Base-by-base conservation (phyloP, 1,140 invertebrate genomes). In the Lepidurus couesii region DNA sequence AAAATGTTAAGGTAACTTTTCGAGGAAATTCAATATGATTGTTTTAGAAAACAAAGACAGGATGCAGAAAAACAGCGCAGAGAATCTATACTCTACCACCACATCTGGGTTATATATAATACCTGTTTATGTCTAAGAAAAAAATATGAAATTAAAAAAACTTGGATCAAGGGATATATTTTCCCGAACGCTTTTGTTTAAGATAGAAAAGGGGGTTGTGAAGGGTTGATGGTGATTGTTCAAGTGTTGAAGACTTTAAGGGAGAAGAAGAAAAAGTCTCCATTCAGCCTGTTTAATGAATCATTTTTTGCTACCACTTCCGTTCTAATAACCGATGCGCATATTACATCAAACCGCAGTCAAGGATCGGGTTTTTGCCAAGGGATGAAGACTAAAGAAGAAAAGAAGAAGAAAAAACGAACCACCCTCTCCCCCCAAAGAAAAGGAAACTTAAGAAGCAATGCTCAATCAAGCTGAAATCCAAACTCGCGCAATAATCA, bases 271-370 rank as follows among this genome's bases (percentile, higher is more conserved):
- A 34, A 34, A 65, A 65, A 65, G 53, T 65, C 53, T 65, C 53
- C 53, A 65, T 65, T 65, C 53, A 65, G 53, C 53, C 53, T 65
- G 53, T 65, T 65, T 65, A 65, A 65, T 65, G 53, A 65, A 65
- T 65, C 53, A 65, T 65, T 65, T 65, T 65, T 65, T 65, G 53
- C 53, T 65, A 65, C 53, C 53, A 65, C 53, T 65, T 65, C 53
- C 53, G 53, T 65, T 65, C 53, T 65, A 65, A 65, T 65, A 65
- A 65, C 53, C 53, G 53, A 65, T 65, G 53, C 53, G n/a, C 53
- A 65, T 65, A 65, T 65, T 34, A 13, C 53, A 65, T 65, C 21
- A 65, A 65, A 65, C 53, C 53, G 53, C 53, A 65, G 53, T 65
- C 53, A 65, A 7, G 53, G 53, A 65, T 65, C 53, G 53, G 21